Conservation (phyloP, 2,797 vertebrate genomes). For the Tinamus major region DNA sequence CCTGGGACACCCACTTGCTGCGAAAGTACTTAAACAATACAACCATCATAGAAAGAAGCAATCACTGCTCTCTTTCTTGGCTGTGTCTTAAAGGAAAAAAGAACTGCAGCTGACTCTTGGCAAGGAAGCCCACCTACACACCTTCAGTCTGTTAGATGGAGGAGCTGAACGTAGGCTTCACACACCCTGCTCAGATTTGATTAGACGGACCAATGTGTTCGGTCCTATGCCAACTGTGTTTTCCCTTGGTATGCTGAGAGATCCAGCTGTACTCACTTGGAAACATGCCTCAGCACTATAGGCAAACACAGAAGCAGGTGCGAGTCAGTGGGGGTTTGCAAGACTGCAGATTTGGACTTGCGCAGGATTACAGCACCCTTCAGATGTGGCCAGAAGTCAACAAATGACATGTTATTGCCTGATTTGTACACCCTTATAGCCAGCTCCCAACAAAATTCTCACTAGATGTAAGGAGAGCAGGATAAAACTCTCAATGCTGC, state of each 20-base stretch:
- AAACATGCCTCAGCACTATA: neutral
- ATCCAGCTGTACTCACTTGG: neutral
- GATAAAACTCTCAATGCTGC: neutral
- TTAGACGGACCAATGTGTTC: neutral
- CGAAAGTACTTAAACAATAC: neutral
- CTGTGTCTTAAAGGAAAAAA: neutral
- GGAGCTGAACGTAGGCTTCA: neutral
- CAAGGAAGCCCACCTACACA: neutral
- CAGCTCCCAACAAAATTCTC: constrained; percentile 47
- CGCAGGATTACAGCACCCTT: neutral
- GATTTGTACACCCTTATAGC: constrained; percentile 16
- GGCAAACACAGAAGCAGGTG: neutral
- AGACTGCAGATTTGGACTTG: neutral
- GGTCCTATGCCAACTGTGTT: neutral
- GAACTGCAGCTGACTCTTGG: neutral
- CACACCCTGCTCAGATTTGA: neutral
- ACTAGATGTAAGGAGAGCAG: neutral
- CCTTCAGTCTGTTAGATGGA: neutral
- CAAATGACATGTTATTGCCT: neutral
- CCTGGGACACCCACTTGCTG: neutral
- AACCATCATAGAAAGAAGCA: neutral
- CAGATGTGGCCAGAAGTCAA: constrained; percentile 30
- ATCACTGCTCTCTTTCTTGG: neutral
- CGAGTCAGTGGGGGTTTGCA: neutral
- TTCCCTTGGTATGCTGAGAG: neutral